Evolutionary conservation across 2,113 vertebrate species (phyloP), one percentile per base, ranked within the genome.

Genomic region (Cnemophilus loriae): DNA sequence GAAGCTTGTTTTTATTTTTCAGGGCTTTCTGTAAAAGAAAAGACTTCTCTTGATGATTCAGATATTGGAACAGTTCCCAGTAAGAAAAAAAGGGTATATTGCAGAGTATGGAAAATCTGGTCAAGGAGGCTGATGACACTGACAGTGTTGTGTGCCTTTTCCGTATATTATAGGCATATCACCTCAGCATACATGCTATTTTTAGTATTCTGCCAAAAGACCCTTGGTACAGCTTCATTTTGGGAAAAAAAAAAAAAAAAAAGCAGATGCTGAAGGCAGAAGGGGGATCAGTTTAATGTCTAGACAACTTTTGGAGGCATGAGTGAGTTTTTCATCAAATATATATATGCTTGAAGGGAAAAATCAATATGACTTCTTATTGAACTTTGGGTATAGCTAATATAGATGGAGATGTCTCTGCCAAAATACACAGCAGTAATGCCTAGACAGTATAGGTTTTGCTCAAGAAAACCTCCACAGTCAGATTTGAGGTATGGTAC

Each of bases 1-100:
- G 55, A 95, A 84, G 52, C 39, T 74, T 80, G 46, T 28, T 93
- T 95, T 87, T 91, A 50, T 92, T 95, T 95, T 95, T 82, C 39
- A 84, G 39, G 47, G 52, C 3, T 1, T 83, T 95, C 80, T 88
- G 44, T 75, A 63, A 69, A 88, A 95, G 84, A 87, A 61, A 87
- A 91, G 61, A 13, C 60, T 60, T 27, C 37, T 96, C 30, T 77
- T 85, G 42, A 80, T 90, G 93, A 90, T 67, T 96, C 75, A 82
- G 75, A 28, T 80, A 15, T 80, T 91, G 91, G 84, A 91, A 83
- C 24, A n/a, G 24, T 27, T 96, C 75, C 75, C 79, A 74, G 63
- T 35, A 68, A 76, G 14, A 59, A 77, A 33, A 19, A 69, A 42
- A 68, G 5, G 5, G 13, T 85, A 16, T 53, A 28, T 83, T 83